These are phyloP conservation scores for Drosophila macrospina DNA, from an alignment of 2,888 invertebrate genomes.

Conservation along the genomic window DNA sequence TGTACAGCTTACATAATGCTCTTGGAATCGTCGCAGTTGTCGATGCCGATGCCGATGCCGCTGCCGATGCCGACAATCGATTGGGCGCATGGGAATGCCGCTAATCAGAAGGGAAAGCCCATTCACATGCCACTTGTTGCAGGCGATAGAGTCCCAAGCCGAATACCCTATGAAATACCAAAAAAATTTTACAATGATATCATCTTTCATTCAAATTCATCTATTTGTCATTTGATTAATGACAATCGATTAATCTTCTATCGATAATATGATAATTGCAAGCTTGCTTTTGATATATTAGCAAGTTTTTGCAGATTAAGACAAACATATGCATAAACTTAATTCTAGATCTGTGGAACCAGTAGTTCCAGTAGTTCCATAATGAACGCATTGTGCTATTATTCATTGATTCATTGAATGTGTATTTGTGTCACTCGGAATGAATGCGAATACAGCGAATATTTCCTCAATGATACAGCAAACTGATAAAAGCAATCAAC, in stretches of 20 bases:
- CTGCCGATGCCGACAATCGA: constrained; percentile 20
- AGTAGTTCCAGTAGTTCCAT: constrained; percentile 1
- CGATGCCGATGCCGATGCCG: constrained; percentile 11
- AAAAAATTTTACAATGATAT: too few relatives aligned
- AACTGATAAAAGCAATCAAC: background rate
- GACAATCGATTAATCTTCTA: constrained; percentile 10
- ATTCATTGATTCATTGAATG: background rate
- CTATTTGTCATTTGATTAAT: constrained; percentile 16
- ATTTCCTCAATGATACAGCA: background rate
- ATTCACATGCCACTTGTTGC: background rate
- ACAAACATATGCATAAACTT: background rate
- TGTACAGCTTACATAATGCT: constrained; percentile 32
- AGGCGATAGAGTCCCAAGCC: background rate
- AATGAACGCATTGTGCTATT: background rate
- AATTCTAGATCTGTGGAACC: background rate
- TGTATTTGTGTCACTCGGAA: background rate
- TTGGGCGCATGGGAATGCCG: constrained; percentile 36
- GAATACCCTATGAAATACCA: constrained; percentile 12
- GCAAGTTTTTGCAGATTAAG: background rate
- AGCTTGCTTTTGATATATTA: constrained; percentile 2
- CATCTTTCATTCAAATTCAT: background rate
- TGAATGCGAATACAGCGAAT: constrained; percentile 1
- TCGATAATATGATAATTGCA: constrained; percentile 22
- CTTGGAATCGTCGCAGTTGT: background rate
- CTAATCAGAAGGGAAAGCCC: constrained; percentile 33